These are phyloP conservation scores for Clanis bilineata DNA, from an alignment of 2,888 invertebrate genomes.

Conservation along the genomic window DNA sequence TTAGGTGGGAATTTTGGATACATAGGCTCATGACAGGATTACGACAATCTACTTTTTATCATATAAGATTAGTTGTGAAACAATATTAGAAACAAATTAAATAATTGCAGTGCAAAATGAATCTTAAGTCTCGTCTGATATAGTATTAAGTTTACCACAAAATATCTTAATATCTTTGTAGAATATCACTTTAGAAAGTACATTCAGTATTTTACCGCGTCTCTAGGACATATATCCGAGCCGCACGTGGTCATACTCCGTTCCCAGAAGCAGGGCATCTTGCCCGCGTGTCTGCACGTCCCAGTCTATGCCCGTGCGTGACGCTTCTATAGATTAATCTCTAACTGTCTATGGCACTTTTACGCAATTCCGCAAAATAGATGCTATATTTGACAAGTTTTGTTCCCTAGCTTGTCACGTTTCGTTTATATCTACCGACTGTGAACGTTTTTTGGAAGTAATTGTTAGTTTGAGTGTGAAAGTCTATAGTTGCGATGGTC, in stretches of 20 bases:
- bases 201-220: not conserved
- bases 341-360: conserved; percentile 37
- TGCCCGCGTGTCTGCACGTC: conserved; percentile 45
- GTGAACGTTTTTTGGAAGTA: not conserved
- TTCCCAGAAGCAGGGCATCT: conserved; percentile 33
- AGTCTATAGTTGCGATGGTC: not conserved
- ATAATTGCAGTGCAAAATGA: too few species aligned
- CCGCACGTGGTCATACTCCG: conserved; percentile 23
- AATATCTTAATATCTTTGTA: too few species aligned
- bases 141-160: too few species aligned
- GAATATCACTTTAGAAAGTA: not conserved
- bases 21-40: too few species aligned
- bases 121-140: too few species aligned
- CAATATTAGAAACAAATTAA: too few species aligned
- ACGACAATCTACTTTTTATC: too few species aligned
- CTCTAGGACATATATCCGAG: not conserved
- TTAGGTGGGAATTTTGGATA: too few species aligned
- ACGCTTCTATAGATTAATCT: conserved; percentile 48
- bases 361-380: conserved; percentile 31
- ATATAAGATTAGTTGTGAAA: too few species aligned
- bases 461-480: not conserved
- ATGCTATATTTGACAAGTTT: conserved; percentile 19
- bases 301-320: conserved; percentile 46
- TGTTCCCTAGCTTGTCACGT: conserved; percentile 7
- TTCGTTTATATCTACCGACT: conserved; percentile 11